Evolutionary conservation across 23 tunicate genomes (phyloP).

Genomic region (Oikopleura vanhoeffeni): DNA sequence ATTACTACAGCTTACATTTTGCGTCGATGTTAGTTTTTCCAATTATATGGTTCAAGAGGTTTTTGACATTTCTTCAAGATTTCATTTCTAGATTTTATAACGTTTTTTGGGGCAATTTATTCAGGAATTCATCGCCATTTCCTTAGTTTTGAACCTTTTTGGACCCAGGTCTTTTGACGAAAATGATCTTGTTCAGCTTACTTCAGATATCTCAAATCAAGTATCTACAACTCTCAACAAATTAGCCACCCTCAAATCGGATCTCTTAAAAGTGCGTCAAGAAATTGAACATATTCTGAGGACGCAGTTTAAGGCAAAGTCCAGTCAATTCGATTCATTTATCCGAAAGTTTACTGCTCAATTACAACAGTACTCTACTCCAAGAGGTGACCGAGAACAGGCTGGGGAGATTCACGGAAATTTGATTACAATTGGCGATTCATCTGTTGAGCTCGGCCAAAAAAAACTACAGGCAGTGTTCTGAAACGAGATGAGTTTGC

Average conservation of each 20-base stretch:
- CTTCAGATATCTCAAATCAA: not conserved
- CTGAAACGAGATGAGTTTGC: no score
- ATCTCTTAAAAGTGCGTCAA: not conserved
- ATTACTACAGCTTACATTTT: no score
- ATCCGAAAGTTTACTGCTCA: not conserved
- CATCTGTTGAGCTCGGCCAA: not conserved
- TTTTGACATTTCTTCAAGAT: no score
- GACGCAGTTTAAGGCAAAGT: not conserved
- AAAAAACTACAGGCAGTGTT: no score
- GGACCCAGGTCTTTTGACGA: no score
- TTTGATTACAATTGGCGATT: not conserved
- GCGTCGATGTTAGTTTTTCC: no score
- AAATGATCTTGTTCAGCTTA: no score
- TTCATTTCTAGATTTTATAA: no score
- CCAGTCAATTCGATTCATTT: not conserved
- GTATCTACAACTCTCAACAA: not conserved
- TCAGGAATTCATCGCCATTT: no score
- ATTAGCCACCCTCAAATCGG: not conserved
- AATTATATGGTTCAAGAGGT: no score
- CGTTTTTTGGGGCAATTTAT: no score
- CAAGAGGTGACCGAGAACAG: not conserved
- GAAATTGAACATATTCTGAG: not conserved
- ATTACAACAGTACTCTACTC: not conserved
- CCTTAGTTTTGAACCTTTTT: no score
- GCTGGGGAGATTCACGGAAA: not conserved